Base-by-base conservation (phyloP, 2,113 vertebrate species). In the Eurystomus gularis region DNA sequence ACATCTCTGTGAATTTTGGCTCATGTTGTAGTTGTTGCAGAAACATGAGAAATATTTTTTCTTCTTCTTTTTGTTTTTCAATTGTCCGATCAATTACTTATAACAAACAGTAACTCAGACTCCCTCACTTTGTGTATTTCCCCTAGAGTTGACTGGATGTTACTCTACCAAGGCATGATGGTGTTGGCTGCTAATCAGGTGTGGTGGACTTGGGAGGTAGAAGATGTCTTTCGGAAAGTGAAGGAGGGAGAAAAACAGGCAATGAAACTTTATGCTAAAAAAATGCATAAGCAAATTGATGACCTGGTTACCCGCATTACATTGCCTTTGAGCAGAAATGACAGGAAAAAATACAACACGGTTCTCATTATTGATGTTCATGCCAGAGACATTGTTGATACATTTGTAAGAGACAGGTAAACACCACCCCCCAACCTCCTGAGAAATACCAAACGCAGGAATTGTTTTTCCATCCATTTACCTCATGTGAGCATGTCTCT, bases 141-240 rank as follows among this genome's bases (percentile, higher is more conserved):
- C 55, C 7, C 1, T 3, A 99, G 99, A 83, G 98, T 99, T 54
- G 99, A 99, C 57, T 99, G 99, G 99, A 99, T 99, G 99, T 93
- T 99, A 82, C 97, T 98, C 60, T 99, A 98, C 96, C 99, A 99
- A 91, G 99, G 99, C 46, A 99, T 99, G 99, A 98, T 99, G 96
- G 99, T 99, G 87, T 97, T 99, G 95, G 99, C 99, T n/a, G 98
- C 98, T 55, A 99, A 98, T 93, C 99, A 99, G 97, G 98, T 99
- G 86, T 99, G 99, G 99, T 99, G 99, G 99, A 99, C 99, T 15
- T 99, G 99, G 99, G 98, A 99, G 88, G 99, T 99, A 24, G 99
- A 99, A 66, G 98, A 99, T 1, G 98, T 99, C 57, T 99, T 99
- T 95, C 85, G 55, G 23, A 98, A 98, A 66, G 96, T 99, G 72